Base-by-base conservation (phyloP, 1,140 invertebrate species). In the Drosophila ogumai region DNA sequence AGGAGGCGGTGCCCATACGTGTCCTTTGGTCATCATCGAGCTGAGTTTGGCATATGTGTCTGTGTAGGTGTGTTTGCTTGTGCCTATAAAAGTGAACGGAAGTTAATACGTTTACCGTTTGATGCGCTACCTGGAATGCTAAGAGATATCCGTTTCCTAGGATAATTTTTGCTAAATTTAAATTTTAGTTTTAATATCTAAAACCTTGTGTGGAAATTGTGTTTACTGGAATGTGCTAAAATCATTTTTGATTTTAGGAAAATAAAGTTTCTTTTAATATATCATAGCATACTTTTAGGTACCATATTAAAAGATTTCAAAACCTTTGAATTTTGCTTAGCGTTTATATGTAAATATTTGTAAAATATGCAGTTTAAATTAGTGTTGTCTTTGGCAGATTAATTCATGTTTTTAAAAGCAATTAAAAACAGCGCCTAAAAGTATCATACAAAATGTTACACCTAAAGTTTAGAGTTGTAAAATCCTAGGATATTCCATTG, bases 71-170 rank as follows among this genome's bases (percentile, higher is more conserved):
- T 64, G 75, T 77, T 73, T 77, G 72, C 47, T 36, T 71, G 61
- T 47, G 72, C 73, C 85, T 77, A 87, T 88, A 87, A 87, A 87
- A 87, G 84, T 79, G 80, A 87, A 84, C 85, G 84, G 84, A 88
- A 88, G 84, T 88, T 90, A 88, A 88, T 87, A 88, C 85, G 82
- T 87, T 87, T 87, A 87, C 80, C 79, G 77, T 76, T 76, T 76
- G 41, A 17, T 60, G 40, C 73, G 34, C 72, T 71, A 36, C 57
- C 9, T 17, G n/a, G 8, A 36, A 38, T 15, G 13, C 8, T 15
- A 54, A 0, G 32, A 8, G 12, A 19, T 54, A 22, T 22, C 32
- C 32, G 4, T 54, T 36, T 54, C 32, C 17, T 9, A 3, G 2
- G 7, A 22, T 5, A 52, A 52, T 19, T 17, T 13, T 34, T 52